Evolutionary conservation across 2,797 vertebrate genomes (phyloP).

Genomic region (Lutjanus campechanus): DNA sequence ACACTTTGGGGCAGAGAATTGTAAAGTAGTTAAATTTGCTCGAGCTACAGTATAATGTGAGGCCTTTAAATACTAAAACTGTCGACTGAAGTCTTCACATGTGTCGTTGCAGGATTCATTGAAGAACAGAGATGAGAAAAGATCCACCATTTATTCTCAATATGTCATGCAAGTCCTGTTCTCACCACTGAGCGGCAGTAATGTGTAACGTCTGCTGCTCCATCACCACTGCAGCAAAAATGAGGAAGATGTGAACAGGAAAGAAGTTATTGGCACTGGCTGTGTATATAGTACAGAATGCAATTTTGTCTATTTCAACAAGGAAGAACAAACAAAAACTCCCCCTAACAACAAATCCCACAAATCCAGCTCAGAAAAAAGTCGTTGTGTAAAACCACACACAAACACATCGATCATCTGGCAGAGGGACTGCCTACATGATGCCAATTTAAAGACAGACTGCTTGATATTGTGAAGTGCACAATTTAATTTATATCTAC

Average conservation of each 20-base stretch:
- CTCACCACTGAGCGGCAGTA: slow-evolving; percentile 52
- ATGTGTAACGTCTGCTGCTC: background rate
- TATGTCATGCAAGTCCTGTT: background rate
- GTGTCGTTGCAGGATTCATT: no score
- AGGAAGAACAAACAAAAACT: background rate
- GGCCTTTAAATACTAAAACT: background rate
- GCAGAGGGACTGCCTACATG: no score
- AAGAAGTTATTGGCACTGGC: background rate
- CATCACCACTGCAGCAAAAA: background rate
- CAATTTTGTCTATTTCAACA: background rate
- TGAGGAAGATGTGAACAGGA: background rate
- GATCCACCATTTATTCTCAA: background rate
- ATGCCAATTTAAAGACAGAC: no score
- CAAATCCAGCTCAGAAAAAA: no score
- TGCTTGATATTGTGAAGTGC: no score
- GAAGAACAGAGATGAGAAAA: background rate
- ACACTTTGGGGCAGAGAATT: background rate
- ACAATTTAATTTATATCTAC: no score
- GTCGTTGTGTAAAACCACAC: no score
- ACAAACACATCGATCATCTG: no score
- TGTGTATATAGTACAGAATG: no score
- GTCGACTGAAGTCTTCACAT: background rate
- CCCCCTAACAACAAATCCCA: background rate
- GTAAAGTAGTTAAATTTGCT: background rate
- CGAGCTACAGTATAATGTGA: background rate